Conservation (phyloP, 64 coral and sea anemone genomes). For the Pachyseris speciosa region DNA sequence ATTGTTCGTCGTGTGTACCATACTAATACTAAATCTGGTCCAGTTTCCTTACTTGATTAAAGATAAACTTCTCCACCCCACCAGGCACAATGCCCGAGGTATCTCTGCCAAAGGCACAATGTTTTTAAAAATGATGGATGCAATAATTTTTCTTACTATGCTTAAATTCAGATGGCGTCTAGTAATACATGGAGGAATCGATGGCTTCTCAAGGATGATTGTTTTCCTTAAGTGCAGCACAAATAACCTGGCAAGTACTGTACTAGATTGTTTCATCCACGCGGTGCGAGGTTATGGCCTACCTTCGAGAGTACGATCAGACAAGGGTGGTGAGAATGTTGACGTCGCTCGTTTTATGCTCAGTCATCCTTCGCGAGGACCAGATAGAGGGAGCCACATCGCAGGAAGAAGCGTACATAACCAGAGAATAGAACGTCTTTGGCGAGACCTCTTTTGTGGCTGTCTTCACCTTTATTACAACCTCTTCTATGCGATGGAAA, state of each 20-base stretch:
- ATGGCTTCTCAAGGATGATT: conserved; percentile 2
- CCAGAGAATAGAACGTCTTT: conserved; percentile 37
- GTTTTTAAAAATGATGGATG: not conserved
- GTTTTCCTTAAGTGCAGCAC: not conserved
- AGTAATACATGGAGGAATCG: not conserved
- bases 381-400: conserved; percentile 1
- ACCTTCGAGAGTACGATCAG: conserved; percentile 16
- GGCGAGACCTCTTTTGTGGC: not conserved
- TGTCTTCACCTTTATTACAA: not conserved
- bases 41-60: too few relatives aligned
- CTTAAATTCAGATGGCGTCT: not conserved
- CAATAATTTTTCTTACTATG: not conserved
- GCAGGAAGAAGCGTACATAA: conserved; percentile 22
- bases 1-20: too few relatives aligned
- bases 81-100: too few relatives aligned
- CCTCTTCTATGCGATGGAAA: conserved; percentile 7
- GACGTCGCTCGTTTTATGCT: conserved; percentile 31
- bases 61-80: too few relatives aligned
- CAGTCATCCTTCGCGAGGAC: not conserved
- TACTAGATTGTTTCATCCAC: not conserved
- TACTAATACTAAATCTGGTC: too few relatives aligned
- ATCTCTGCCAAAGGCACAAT: too few relatives aligned
- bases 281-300: conserved; percentile 7
- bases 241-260: conserved; percentile 28
- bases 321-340: conserved; percentile 35